Evolutionary conservation across 2,888 invertebrate genomes (phyloP).

Genomic region (Eupithecia subfuscata): DNA sequence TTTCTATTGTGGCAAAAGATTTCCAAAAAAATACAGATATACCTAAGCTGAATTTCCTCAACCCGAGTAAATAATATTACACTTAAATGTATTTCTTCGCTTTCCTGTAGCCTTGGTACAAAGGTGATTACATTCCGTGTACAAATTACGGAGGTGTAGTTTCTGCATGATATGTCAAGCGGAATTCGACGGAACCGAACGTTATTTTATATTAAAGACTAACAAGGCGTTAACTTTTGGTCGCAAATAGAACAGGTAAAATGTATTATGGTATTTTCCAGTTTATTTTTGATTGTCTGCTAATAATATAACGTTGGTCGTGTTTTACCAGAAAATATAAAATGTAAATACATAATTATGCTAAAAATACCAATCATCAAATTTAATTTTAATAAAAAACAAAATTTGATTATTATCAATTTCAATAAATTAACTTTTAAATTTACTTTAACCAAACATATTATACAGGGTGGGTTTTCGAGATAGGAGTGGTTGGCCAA

Average conservation of each 20-base stretch:
- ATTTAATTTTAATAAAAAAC: too few species aligned
- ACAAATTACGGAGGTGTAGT: conserved; percentile 27
- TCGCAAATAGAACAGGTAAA: not conserved
- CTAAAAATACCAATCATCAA: too few species aligned
- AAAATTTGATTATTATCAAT: too few species aligned
- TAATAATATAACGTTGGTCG: not conserved
- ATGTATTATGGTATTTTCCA: not conserved
- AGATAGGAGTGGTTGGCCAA: too few species aligned
- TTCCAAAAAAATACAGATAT: not conserved
- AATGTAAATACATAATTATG: too few species aligned
- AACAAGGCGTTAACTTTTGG: conserved; percentile 19
- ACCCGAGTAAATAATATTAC: conserved; percentile 4
- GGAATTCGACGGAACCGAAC: conserved; percentile 20
- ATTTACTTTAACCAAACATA: too few species aligned
- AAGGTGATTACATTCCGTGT: conserved; percentile 33
- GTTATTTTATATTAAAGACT: conserved; percentile 32
- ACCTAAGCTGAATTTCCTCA: not conserved
- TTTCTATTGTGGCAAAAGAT: not conserved
- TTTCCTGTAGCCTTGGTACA: conserved; percentile 16
- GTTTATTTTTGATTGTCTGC: not conserved
- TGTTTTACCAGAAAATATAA: too few species aligned
- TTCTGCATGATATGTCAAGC: conserved; percentile 36
- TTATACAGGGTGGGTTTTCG: too few species aligned
- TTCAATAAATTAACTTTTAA: too few species aligned
- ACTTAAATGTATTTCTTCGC: conserved; percentile 19